Conservation (phyloP, 1,140 invertebrate genomes). For the Aplysia californica region DNA sequence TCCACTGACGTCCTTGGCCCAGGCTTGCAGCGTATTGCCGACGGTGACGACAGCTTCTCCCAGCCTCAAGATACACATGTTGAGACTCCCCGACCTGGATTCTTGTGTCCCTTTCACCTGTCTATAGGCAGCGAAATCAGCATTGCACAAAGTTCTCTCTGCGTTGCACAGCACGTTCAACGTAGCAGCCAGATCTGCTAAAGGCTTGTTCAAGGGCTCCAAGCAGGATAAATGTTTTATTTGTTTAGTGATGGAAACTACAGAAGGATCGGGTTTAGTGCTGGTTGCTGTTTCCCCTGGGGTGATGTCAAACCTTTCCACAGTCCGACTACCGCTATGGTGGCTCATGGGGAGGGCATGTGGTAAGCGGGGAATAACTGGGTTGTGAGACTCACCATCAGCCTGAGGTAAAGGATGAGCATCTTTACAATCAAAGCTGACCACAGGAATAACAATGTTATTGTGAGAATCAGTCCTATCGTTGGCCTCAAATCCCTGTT, state of each 20-base stretch:
- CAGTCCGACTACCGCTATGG: too few species aligned
- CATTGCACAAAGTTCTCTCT: constrained; percentile 8
- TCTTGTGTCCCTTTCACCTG: constrained; percentile 7
- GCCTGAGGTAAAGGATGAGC: too few species aligned
- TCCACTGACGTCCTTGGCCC: neutral
- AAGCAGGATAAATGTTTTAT: constrained; percentile 1
- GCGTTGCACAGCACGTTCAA: constrained; percentile 9
- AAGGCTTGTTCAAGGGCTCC: constrained; percentile 9
- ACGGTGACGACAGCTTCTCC: neutral
- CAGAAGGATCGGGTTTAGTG: too few species aligned
- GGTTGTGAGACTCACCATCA: too few species aligned
- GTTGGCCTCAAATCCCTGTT: too few species aligned
- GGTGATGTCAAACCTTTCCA: too few species aligned
- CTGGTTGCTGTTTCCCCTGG: too few species aligned
- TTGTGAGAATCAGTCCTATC: too few species aligned
- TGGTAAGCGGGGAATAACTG: too few species aligned
- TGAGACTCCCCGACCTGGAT: constrained; percentile 6
- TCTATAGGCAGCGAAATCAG: neutral
- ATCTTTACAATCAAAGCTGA: too few species aligned
- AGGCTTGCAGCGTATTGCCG: neutral
- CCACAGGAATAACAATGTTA: constrained; percentile 8
- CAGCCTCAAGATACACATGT: constrained; percentile 14
- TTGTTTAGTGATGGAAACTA: constrained; percentile 5
- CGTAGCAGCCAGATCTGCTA: neutral
- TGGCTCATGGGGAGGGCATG: too few species aligned